Conservation (phyloP, 2,888 invertebrate genomes). For the Euproctis similis region DNA sequence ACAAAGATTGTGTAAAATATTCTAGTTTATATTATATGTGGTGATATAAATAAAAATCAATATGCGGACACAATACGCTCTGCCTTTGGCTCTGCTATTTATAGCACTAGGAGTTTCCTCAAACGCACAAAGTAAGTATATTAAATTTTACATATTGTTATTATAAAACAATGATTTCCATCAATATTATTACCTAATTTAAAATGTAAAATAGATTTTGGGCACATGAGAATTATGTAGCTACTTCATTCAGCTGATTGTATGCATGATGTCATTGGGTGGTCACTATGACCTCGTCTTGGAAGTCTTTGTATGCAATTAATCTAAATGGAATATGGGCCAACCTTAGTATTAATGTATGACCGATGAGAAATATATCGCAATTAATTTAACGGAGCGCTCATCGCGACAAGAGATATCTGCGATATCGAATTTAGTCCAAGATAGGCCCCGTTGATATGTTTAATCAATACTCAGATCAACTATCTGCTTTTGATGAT, state of each 20-base stretch:
- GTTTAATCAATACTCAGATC: no score
- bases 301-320: constrained; percentile 2
- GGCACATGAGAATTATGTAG: background rate
- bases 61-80: constrained; percentile 23
- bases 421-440: no score
- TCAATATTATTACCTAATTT: background rate
- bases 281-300: constrained; percentile 5
- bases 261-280: constrained; percentile 37
- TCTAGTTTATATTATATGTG: constrained; percentile 5
- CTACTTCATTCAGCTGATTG: constrained; percentile 8
- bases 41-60: constrained; percentile 6
- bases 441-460: no score
- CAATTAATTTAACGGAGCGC: no score
- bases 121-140: constrained; percentile 50
- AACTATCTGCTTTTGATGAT: no score
- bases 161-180: background rate
- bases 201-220: background rate
- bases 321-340: background rate
- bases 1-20: background rate
- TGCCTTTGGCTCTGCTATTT: constrained; percentile 47
- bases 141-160: constrained; percentile 1
- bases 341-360: no score
- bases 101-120: constrained; percentile 43
- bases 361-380: no score
- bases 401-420: no score